Evolutionary conservation across 1,140 invertebrate genomes (phyloP), one percentile per base, ranked within the genome.

Genomic region (Cherax quadricarinatus): DNA sequence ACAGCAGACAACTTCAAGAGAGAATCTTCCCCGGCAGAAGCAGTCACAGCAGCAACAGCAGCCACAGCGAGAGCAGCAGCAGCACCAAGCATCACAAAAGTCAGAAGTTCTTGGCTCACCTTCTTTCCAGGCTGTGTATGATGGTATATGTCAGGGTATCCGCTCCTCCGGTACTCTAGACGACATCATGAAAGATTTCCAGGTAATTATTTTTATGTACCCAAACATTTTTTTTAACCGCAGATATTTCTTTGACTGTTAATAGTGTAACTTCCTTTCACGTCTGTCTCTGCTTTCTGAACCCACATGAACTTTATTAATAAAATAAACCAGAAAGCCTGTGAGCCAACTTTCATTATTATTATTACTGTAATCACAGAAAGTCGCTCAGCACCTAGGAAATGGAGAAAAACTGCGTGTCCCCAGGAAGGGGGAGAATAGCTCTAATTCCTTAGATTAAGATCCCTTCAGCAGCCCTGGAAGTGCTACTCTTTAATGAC

Each of bases 111-210:
- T 21, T 41, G 18, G 60, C 3, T 83, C 88, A 3, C 81, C 88
- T 6, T 70, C 80, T 14, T 83, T 89, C 60, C 82, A 89, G 49
- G 78, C 49, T 24, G 80, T 89, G 41, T 83, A 89, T 73, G 88
- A 89, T 9, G 3, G 73, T 10, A 89, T 89, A 48, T 89, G 88
- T 48, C 80, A 83, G 18, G 12, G 70, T 18, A 89, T 89, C 48
- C 88, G 88, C 21, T 70, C 80, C 16, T 82, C 88, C 16, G 89
- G 89, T 14, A 66, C 86, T 14, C 73, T 93, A 16, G 88, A 93
- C 73, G 24, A 51, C 16, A 73, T 93, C 51, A 93, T 93, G 92
- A 30, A 85, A 62, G 87, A 93, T 18, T 93, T 93, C 49, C 82
- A 93, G 82, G 92, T 93, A 66, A 87, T 57, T 41, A 2, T 41